These are phyloP conservation scores for Esox lucius DNA, from an alignment of 2,797 vertebrate genomes.

Conservation along the genomic window DNA sequence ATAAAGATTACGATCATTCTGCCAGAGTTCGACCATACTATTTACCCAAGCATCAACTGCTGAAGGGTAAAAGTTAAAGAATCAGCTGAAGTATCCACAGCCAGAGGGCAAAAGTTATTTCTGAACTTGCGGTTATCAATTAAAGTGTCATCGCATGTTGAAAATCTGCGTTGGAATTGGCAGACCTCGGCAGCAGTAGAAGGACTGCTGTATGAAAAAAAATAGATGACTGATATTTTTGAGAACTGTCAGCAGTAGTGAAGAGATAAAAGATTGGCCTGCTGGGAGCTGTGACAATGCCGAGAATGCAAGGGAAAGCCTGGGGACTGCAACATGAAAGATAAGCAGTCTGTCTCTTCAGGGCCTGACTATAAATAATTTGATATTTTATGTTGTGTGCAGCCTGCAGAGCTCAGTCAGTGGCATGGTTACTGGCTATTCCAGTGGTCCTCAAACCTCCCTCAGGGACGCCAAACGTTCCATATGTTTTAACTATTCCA, in stretches of 20 bases:
- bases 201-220: conserved; percentile 49
- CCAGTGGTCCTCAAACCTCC: too few species aligned
- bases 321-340: conserved; percentile 58
- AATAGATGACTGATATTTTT: conserved; percentile 64
- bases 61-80: background rate
- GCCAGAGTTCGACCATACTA: background rate
- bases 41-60: background rate
- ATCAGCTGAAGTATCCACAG: background rate
- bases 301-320: conserved; percentile 41
- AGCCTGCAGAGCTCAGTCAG: conserved; percentile 45
- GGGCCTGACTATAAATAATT: conserved; percentile 70
- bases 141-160: conserved; percentile 12
- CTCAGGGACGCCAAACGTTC: too few species aligned
- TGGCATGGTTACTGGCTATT: conserved; percentile 38
- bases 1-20: background rate
- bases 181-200: conserved; percentile 36
- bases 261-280: conserved; percentile 57
- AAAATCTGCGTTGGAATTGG: conserved; percentile 24
- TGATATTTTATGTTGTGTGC: conserved; percentile 65
- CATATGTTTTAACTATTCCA: too few species aligned
- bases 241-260: conserved; percentile 52
- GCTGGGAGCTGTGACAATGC: conserved; percentile 42
- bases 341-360: conserved; percentile 61
- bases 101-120: background rate
- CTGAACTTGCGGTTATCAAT: conserved; percentile 5